These are phyloP conservation scores for Seriola quinqueradiata DNA, from an alignment of 2,113 vertebrate genomes.

Conservation along the genomic window DNA sequence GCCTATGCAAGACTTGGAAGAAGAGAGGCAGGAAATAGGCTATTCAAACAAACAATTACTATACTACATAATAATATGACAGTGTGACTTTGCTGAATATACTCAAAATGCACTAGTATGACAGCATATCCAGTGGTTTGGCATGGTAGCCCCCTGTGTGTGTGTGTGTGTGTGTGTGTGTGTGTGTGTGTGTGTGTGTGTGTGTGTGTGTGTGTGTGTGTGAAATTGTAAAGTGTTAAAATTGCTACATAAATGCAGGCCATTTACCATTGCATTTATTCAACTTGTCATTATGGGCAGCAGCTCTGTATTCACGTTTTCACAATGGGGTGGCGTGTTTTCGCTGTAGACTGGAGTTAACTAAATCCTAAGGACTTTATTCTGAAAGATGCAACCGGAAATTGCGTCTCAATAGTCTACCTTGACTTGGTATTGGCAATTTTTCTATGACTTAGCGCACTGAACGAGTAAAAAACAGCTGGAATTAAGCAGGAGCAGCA, in stretches of 20 bases:
- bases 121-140: background rate
- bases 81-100: background rate
- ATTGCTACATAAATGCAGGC: background rate
- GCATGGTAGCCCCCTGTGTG: too few species aligned
- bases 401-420: background rate
- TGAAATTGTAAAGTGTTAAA: background rate
- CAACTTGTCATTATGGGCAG: background rate
- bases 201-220: background rate
- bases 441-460: slow-evolving; percentile 36
- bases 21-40: background rate
- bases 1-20: background rate
- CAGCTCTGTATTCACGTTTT: background rate
- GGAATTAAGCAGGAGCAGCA: slow-evolving; percentile 29
- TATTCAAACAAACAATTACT: background rate
- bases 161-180: too few species aligned
- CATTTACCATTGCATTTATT: background rate
- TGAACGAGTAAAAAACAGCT: slow-evolving; percentile 18
- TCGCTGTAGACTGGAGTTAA: too few species aligned
- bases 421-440: slow-evolving; percentile 3
- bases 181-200: too few species aligned
- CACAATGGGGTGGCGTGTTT: background rate
- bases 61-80: background rate
- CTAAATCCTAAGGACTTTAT: slow-evolving; percentile 11
- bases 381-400: slow-evolving; percentile 64
- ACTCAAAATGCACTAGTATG: background rate